Evolutionary conservation across 2,797 vertebrate genomes (phyloP), one percentile per base, ranked within the genome.

Genomic region (Momotus momota): DNA sequence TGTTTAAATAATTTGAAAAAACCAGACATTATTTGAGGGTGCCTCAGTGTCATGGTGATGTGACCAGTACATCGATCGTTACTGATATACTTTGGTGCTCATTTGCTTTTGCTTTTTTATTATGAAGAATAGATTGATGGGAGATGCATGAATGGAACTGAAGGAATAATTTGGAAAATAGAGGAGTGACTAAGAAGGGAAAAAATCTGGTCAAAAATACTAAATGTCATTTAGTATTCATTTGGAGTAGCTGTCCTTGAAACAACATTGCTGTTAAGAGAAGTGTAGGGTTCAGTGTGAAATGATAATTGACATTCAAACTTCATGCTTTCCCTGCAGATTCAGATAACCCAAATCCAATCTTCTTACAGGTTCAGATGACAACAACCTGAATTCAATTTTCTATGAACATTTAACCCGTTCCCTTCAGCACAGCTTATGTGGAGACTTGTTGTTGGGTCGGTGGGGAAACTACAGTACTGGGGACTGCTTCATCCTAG

Each of bases 311-410:
- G 43, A 52, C 12, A 2, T 75, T 86, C 12, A 72, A 65, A 43
- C 55, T 84, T 79, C 26, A 79, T 41, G 29, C 35, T 75, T 92
- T 58, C 82, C 75, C 29, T 94, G 27, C 45, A 73, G 98, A 98
- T 82, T 99, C 98, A 69, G 98, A 98, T 86, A 99, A 99, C 75
- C 88, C 99, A 93, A 99, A 99, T 98, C 98, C 98, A 49, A 99
- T 99, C 96, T 99, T 99, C 96, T 9, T 93, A 25, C 86, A 97
- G 99, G 99, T 90, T 99, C 99, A 57, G 99, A 99, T 86, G 99
- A 99, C 97, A 99, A 99, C 98, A 99, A 99, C 90, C 97, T 99
- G 95, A 99, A 99, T 98, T 99, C 99, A 51, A 99, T 99, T 97
- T 99, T 99, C 98, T 99, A 99, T 58, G 99, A 99, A 96, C 99